phyloP scores from a whole-genome alignment of 2,888 invertebrate genomes.

The Monochamus alternatus region DNA sequence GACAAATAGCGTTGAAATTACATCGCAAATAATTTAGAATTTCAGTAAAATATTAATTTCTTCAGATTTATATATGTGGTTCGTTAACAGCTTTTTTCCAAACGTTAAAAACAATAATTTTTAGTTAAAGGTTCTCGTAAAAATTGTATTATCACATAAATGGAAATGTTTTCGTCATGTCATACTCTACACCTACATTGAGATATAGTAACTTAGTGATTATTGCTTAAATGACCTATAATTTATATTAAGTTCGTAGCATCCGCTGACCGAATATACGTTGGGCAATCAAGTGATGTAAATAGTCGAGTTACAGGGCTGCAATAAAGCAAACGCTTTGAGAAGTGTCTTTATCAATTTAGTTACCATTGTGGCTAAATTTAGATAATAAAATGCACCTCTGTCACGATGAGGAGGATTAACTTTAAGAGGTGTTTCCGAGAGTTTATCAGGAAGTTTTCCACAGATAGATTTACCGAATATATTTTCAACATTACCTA shows the following conservation, averaged over 20 bases:
- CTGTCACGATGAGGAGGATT: conserved; percentile 29
- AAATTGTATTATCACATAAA: too few species aligned
- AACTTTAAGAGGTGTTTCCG: conserved; percentile 39
- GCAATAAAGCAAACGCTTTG: conserved; percentile 39
- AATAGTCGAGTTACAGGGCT: conserved; percentile 69
- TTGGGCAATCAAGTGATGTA: conserved; percentile 13
- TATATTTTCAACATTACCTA: conserved; percentile 45
- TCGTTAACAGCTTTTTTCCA: too few species aligned
- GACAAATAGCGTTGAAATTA: too few species aligned
- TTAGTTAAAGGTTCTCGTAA: too few species aligned
- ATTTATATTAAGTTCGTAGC: conserved; percentile 19
- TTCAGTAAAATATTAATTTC: too few species aligned
- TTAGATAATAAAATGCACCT: conserved; percentile 44
- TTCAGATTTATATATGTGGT: too few species aligned
- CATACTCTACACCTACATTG: neutral
- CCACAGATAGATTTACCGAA: conserved; percentile 35
- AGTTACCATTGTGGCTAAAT: conserved; percentile 47
- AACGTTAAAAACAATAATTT: too few species aligned
- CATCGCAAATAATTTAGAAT: too few species aligned
- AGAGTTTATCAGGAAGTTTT: conserved; percentile 37
- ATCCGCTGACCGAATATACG: conserved; percentile 13
- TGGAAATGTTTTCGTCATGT: too few species aligned
- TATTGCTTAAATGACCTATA: conserved; percentile 22
- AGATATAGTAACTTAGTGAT: neutral
- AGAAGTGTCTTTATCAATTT: conserved; percentile 43